Conservation (phyloP, 2,888 invertebrate genomes). For the Encarsia formosa region DNA sequence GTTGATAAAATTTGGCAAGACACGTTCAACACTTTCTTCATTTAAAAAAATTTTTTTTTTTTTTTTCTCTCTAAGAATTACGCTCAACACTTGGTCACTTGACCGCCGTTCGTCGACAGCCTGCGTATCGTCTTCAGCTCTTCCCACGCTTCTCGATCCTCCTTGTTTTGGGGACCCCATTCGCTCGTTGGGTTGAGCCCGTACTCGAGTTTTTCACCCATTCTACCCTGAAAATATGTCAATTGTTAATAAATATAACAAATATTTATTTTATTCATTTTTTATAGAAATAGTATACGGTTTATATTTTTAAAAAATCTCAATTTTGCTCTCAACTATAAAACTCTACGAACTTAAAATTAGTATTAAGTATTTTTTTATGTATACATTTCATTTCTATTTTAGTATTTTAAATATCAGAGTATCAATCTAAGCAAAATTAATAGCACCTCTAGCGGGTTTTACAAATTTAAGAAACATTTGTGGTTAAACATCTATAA, state of each 20-base stretch:
- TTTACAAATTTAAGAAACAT: too few relatives aligned
- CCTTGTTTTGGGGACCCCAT: conserved; percentile 48
- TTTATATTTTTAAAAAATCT: too few relatives aligned
- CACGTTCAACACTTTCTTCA: not conserved
- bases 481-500: too few relatives aligned
- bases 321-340: too few relatives aligned
- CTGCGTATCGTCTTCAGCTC: conserved; percentile 30
- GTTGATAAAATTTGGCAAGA: too few relatives aligned
- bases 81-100: conserved; percentile 23
- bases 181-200: conserved; percentile 41
- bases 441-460: too few relatives aligned
- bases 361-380: too few relatives aligned
- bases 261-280: not conserved
- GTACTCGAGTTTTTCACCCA: conserved; percentile 37
- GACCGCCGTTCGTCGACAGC: not conserved
- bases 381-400: too few relatives aligned
- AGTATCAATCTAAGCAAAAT: not conserved
- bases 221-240: conserved; percentile 32
- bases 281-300: not conserved
- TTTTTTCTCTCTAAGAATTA: not conserved
- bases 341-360: too few relatives aligned
- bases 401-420: too few relatives aligned
- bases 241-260: not conserved
- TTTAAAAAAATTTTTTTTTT: too few relatives aligned
- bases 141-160: conserved; percentile 42